Evolutionary conservation across 1,140 invertebrate genomes (phyloP), one percentile per base, ranked within the genome.

Genomic region (Nomia melanderi): DNA sequence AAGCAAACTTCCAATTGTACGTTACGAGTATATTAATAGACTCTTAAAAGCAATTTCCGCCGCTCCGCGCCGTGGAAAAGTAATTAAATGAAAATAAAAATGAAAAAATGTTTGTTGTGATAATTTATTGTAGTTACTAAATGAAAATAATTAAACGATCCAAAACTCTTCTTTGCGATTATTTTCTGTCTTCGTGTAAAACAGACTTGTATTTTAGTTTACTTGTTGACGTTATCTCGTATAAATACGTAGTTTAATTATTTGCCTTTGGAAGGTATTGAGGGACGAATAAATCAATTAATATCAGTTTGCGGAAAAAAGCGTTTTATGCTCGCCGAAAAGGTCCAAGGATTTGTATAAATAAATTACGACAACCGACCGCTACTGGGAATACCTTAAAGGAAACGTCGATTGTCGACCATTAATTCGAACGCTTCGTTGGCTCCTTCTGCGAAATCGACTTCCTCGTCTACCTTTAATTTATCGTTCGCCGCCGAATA

Each of bases 391-490:
- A 39, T 33, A 62, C 41, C 39, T 69, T 54, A 62, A 36, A 25
- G 57, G 53, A 50, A 81, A 47, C 29, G 72, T 41, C 72, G 80
- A 82, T 81, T 66, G 73, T 62, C 65, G 60, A 23, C 72, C 72
- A 82, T 82, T 82, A 81, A 81, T 81, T 82, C 73, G 53, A 82
- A 82, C 75, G 75, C 53, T 69, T 54, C 54, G 47, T 53, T 82
- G 54, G 66, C 60, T 23, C 27, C n/a, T 27, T 75, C 23, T 41
- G 44, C 77, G 67, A 71, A 82, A 77, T 76, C 27, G 33, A 31
- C 64, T 65, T 20, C 33, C 54, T 78, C 65, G 47, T 65, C 62
- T 59, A 25, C 25, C 39, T 27, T 11, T 53, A 54, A 77, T 82
- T 81, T 56, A 70, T 63, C 36, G 33, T 56, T 20, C 8, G 1